Evolutionary conservation across 2,113 vertebrate genomes (phyloP).

Genomic region (Spea bombifrons): DNA sequence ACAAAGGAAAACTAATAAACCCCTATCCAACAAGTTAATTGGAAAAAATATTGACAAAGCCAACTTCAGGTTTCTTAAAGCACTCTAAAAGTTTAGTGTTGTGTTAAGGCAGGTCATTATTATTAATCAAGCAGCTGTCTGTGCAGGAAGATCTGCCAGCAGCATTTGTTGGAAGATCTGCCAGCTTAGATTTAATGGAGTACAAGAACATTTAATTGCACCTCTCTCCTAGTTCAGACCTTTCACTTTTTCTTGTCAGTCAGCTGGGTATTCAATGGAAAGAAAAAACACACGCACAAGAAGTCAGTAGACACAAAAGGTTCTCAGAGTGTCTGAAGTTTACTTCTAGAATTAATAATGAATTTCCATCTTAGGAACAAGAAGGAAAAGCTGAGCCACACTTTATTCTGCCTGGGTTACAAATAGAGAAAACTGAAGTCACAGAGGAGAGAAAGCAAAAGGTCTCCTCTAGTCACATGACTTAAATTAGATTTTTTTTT

Average conservation of each 20-base stretch:
- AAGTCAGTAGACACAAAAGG: conserved; percentile 13
- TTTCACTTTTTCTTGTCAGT: background rate
- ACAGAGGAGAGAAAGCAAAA: background rate
- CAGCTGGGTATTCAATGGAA: background rate
- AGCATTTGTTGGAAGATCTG: background rate
- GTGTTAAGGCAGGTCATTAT: background rate
- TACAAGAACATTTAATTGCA: background rate
- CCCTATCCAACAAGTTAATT: background rate
- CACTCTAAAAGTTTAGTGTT: background rate
- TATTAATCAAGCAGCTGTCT: conserved; percentile 1
- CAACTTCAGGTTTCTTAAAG: background rate
- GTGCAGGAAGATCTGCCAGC: too few relatives aligned
- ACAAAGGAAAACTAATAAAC: too few relatives aligned
- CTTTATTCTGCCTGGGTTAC: background rate
- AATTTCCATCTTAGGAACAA: conserved; percentile 2
- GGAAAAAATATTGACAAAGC: conserved; percentile 2
- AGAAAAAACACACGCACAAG: background rate
- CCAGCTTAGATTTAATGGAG: background rate
- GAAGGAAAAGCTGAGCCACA: background rate
- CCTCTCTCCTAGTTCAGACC: background rate
- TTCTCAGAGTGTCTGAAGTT: conserved; percentile 7
- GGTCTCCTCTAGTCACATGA: conserved; percentile 6
- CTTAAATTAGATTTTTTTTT: background rate
- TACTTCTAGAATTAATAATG: conserved; percentile 19
- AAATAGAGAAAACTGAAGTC: conserved; percentile 8